Evolutionary conservation across 2,113 vertebrate species (phyloP), one percentile per base, ranked within the genome.

Genomic region (Cinclus cinclus): DNA sequence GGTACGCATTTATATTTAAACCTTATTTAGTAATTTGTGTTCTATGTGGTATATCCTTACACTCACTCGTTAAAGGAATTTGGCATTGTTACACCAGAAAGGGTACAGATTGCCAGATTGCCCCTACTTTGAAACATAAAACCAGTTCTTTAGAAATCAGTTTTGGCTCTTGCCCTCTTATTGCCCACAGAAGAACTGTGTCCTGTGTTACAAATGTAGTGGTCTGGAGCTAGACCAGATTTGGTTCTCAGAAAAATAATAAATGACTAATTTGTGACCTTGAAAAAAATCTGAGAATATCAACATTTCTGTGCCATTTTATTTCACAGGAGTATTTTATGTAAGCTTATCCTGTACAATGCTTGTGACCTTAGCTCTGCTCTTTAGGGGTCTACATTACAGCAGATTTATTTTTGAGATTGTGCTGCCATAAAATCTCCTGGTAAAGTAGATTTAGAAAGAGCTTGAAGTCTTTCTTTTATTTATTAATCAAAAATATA

Each of bases 1-100:
- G 99, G 99, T 99, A 98, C 12, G 97, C 53, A 19, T 67, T 83
- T 76, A 13, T 47, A 60, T 77, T 89, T 65, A 55, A 41, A 37
- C 33, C 15, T 86, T 53, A 31, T 52, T 78, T 76, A 76, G 58
- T 37, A 59, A 30, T 76, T 71, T 42, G 7, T 52, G 8, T 80
- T 75, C 44, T 90, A 4, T 28, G 13, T 53, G 31, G 15, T 59
- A 30, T 56, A 42, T 68, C 25, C 21, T 86, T 88, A 23, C 4
- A 41, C 5, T 69, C 9, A 14, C 23, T 75, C 37, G 25, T 25
- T 65, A 30, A 80, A 83, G 27, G 64, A 81, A 44, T 59, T 85
- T 62, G 46, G 16, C 31, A 33, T 15, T 39, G 33, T 93, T 83
- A 37, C 28, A 52, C 12, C 55, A 65, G 69, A 35, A 23, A 37